These are phyloP conservation scores for Bembecia ichneumoniformis DNA, from an alignment of 2,888 invertebrate species.

Conservation along the genomic window DNA sequence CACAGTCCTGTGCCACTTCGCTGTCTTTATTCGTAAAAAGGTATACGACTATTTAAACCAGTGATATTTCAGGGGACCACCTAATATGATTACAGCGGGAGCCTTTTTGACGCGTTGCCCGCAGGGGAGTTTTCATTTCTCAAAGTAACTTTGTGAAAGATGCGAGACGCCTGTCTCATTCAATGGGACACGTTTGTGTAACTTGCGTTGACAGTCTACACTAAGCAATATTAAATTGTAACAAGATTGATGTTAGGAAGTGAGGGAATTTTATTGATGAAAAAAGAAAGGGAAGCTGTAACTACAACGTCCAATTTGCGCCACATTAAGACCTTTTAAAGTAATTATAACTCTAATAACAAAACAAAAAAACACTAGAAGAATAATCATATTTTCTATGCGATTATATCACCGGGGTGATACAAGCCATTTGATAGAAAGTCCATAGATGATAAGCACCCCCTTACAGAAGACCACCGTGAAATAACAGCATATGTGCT, in stretches of 20 bases:
- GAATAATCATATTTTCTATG: too few species aligned
- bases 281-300: neutral
- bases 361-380: too few species aligned
- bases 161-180: conserved; percentile 12
- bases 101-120: conserved; percentile 31
- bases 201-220: conserved; percentile 3
- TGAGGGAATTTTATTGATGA: neutral
- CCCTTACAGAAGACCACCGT: too few species aligned
- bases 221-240: conserved; percentile 12
- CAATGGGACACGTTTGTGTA: conserved; percentile 7
- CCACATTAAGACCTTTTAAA: too few species aligned
- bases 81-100: conserved; percentile 35
- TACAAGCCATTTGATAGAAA: too few species aligned
- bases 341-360: too few species aligned
- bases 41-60: neutral
- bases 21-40: neutral
- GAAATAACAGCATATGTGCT: too few species aligned
- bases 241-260: conserved; percentile 8
- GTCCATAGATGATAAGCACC: too few species aligned
- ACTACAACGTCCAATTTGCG: neutral
- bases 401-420: too few species aligned
- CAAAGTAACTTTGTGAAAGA: conserved; percentile 33
- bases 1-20: too few species aligned
- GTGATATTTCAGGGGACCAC: conserved; percentile 32
- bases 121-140: conserved; percentile 45